Base-by-base conservation (phyloP, 2,113 vertebrate genomes). In the Miniopterus natalensis region DNA sequence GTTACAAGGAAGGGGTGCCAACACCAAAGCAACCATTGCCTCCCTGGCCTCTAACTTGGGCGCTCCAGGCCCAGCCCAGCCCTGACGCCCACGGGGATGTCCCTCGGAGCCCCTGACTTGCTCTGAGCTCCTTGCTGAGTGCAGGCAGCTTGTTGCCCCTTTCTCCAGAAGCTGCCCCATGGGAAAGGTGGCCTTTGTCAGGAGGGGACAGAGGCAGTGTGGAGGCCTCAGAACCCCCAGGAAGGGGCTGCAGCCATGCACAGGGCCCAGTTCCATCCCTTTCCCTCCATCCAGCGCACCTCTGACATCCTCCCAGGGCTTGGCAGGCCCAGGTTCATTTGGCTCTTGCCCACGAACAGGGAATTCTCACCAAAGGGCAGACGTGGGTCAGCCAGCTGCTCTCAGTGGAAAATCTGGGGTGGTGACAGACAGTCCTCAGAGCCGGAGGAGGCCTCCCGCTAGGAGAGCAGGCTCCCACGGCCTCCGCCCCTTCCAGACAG, bases 311-410 rank as follows among this genome's bases (percentile, higher is more conserved):
- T 80, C 36, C 70, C 27, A 13, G 45, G 36, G 42, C 17, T 61
- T 80, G 65, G 71, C 17, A 93, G 87, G 90, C 79, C 61, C 11
- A 31, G 5, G 23, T 73, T 31, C 36, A 14, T 40, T 51, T 95
- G 96, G 88, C 53, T 74, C 2, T 57, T 8, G n/a, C 40, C 42
- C 6, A 3, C 1, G 45, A 84, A 47, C 15, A 5, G 55, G 31
- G n/a, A 81, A 70, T 81, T 94, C 92, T 89, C 59, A 66, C 27
- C 75, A 92, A 90, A 87, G 95, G 89, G 80, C 84, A 59, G 70
- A 42, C 4, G 8, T 53, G 90, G 96, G 94, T 97, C 96, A 92
- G 90, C 84, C 96, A 95, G 87, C 57, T 42, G 40, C 84, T 90
- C 63, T 59, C 6, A 11, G 66, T 68, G 90, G 96, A 90, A 95